phyloP scores from a whole-genome alignment of 1,140 invertebrate species.

The Hycleus cichorii region DNA sequence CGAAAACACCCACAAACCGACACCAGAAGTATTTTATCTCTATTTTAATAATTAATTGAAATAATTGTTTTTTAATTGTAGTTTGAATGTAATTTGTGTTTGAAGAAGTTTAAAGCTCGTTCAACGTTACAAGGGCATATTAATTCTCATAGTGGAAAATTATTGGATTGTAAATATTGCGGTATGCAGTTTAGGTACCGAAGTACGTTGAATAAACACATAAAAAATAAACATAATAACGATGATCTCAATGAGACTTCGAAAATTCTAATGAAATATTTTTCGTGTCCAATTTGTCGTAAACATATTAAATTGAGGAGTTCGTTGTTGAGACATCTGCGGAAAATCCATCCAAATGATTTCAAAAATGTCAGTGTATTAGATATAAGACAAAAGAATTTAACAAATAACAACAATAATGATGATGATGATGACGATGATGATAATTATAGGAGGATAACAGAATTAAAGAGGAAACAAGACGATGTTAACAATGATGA shows the following conservation, averaged over 20 bases:
- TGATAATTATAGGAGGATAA: conserved; percentile 11
- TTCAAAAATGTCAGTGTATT: background rate
- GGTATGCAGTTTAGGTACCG: conserved; percentile 13
- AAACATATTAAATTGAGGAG: conserved; percentile 33
- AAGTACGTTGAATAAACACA: conserved; percentile 20
- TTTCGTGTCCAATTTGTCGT: conserved; percentile 32
- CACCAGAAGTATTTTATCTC: background rate
- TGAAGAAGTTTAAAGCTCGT: background rate
- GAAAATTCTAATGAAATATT: background rate
- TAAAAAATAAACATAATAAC: conserved; percentile 10
- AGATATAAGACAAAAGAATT: background rate
- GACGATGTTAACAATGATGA: background rate
- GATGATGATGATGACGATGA: background rate
- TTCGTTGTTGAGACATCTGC: conserved; percentile 36
- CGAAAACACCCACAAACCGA: conserved; percentile 3
- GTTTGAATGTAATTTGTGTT: background rate
- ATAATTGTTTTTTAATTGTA: background rate
- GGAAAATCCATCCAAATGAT: conserved; percentile 24
- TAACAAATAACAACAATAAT: conserved; percentile 1
- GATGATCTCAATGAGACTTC: background rate
- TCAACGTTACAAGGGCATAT: background rate
- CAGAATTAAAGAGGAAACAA: conserved; percentile 4
- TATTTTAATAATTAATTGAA: no score
- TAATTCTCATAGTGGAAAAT: background rate
- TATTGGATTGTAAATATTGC: conserved; percentile 10